These are phyloP conservation scores for Rotaria magnacalcarata DNA, from an alignment of 2,888 invertebrate genomes.

Conservation along the genomic window DNA sequence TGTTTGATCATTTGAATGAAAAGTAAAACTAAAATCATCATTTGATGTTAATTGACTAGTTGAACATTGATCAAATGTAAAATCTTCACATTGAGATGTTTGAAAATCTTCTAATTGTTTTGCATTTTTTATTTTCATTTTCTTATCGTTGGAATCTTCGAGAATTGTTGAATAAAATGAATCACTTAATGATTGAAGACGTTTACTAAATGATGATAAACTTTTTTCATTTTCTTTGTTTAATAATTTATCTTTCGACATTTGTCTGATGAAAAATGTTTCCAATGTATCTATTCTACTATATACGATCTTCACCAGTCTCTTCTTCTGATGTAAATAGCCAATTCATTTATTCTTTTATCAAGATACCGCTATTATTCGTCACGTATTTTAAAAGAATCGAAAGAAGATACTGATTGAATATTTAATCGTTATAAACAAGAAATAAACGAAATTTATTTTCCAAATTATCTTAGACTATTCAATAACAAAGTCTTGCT, in stretches of 20 bases:
- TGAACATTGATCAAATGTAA: not conserved
- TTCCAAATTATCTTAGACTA: too few species aligned
- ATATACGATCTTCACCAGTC: not conserved
- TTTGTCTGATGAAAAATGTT: not conserved
- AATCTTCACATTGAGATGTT: not conserved
- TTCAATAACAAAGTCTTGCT: too few species aligned
- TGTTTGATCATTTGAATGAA: not conserved
- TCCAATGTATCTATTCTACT: not conserved
- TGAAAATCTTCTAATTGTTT: not conserved
- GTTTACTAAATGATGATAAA: not conserved
- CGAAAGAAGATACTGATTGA: too few species aligned
- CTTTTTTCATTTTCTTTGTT: not conserved
- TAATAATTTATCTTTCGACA: not conserved
- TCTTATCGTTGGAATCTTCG: not conserved
- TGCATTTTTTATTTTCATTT: not conserved
- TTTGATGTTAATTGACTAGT: not conserved
- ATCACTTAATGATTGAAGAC: conserved; percentile 8
- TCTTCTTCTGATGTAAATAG: not conserved
- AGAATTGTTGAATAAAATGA: not conserved
- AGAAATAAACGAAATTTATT: too few species aligned
- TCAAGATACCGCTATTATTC: not conserved
- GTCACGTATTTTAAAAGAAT: too few species aligned
- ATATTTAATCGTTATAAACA: too few species aligned
- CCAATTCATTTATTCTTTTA: not conserved
- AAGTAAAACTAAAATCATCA: not conserved